Evolutionary conservation across 1,140 invertebrate species (phyloP).

Genomic region (Dinothrombium tinctorium): DNA sequence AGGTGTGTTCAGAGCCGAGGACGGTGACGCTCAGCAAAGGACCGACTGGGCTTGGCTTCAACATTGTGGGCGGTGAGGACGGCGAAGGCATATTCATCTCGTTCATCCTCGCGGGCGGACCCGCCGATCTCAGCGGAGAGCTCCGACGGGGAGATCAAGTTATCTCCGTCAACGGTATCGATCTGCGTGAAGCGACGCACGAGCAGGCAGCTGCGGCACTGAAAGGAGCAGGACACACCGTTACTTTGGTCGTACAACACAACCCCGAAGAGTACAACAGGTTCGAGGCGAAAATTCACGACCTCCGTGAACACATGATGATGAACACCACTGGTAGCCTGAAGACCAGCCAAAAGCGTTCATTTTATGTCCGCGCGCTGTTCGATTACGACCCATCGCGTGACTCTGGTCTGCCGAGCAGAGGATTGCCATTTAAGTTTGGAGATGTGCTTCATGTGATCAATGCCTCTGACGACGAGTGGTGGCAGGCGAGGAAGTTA

Average conservation of each 20-base stretch:
- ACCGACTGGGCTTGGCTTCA: conserved; percentile 51
- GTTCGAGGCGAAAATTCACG: conserved; percentile 95
- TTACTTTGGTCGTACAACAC: conserved; percentile 77
- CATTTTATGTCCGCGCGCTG: conserved; percentile 66
- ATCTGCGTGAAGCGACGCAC: conserved; percentile 71
- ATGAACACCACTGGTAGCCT: conserved; percentile 28
- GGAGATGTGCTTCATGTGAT: conserved; percentile 97
- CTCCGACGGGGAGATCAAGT: conserved; percentile 75
- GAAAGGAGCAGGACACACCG: conserved; percentile 76
- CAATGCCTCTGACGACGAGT: conserved; percentile 96
- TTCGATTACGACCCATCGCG: conserved; percentile 96
- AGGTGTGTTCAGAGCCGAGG: neutral
- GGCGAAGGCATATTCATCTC: conserved; percentile 96
- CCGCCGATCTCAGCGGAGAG: conserved; percentile 72
- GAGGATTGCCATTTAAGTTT: conserved; percentile 65
- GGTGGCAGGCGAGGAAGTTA: conserved; percentile 72
- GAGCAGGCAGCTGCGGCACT: conserved; percentile 85
- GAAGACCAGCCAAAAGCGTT: conserved; percentile 71
- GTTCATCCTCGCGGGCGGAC: conserved; percentile 68
- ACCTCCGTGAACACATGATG: conserved; percentile 66
- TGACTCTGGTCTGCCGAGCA: conserved; percentile 83
- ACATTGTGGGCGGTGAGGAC: conserved; percentile 96
- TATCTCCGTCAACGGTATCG: conserved; percentile 65
- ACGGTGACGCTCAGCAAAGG: neutral
- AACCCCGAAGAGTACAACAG: conserved; percentile 90